These are phyloP conservation scores for Felis chaus DNA, from an alignment of 2,113 vertebrate species.

Conservation along the genomic window DNA sequence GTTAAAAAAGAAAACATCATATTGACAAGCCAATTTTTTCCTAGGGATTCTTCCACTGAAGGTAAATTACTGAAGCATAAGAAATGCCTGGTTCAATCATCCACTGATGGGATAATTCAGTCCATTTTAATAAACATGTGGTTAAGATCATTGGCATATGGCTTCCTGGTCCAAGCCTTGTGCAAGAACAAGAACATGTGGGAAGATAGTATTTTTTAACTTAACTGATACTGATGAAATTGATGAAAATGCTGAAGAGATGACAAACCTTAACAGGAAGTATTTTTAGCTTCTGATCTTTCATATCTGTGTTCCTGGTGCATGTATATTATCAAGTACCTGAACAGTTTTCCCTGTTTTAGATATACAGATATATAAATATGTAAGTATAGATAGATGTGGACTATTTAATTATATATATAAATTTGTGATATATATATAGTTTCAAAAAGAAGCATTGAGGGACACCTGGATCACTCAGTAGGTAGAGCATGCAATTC, in stretches of 20 bases:
- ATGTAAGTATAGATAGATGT: background rate
- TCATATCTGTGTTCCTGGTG: conserved; percentile 21
- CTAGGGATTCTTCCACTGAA: background rate
- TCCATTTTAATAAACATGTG: background rate
- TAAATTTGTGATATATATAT: background rate
- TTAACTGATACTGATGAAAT: background rate
- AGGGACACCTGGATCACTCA: background rate
- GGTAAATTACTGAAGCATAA: conserved; percentile 6
- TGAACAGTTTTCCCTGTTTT: background rate
- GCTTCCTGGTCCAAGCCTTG: background rate
- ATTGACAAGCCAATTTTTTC: background rate
- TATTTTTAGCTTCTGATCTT: conserved; percentile 37
- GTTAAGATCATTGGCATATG: background rate
- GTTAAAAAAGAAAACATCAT: conserved; percentile 21
- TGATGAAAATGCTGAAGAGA: conserved; percentile 33
- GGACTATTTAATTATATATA: background rate
- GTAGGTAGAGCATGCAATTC: background rate
- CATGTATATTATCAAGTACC: background rate
- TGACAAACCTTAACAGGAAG: background rate
- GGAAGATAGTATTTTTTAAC: background rate
- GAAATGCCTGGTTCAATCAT: background rate
- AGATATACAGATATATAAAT: background rate
- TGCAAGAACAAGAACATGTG: background rate
- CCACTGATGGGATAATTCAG: background rate
- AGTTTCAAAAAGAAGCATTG: conserved; percentile 7